A percentile compares a stretch with the other conserved stretches of the same genome.
Conservation (phyloP, 2,888 invertebrate species). For the Linnaemya tessellans region DNA sequence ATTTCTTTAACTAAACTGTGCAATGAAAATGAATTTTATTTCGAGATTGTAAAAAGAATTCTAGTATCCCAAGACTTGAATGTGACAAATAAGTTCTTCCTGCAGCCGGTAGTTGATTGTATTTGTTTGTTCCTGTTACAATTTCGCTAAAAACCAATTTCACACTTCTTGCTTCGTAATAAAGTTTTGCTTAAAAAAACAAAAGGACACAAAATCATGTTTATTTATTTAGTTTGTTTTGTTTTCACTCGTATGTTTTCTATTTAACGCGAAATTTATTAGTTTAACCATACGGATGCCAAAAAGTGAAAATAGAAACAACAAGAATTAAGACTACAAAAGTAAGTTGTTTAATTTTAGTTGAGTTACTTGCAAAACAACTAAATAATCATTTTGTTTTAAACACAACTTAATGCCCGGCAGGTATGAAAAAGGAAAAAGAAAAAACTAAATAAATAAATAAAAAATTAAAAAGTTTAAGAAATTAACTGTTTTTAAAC, state of each 20-base stretch:
- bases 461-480: not conserved
- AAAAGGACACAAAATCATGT: conserved; percentile 34
- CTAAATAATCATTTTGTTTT: conserved; percentile 55
- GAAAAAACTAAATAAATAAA: not conserved
- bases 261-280: conserved; percentile 64
- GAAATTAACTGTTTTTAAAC: conserved; percentile 23
- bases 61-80: conserved; percentile 3
- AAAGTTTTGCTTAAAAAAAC: conserved; percentile 42
- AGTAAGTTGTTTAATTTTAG: conserved; percentile 58
- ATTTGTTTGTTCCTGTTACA: conserved; percentile 53
- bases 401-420: conserved; percentile 51
- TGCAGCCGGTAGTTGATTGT: conserved; percentile 16
- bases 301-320: conserved; percentile 41
- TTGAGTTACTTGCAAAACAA: conserved; percentile 55
- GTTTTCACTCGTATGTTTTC: conserved; percentile 23
- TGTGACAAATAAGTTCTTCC: conserved; percentile 35
- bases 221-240: conserved; percentile 62
- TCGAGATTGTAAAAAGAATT: not conserved
- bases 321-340: conserved; percentile 45
- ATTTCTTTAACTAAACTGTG: not conserved
- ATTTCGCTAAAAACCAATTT: conserved; percentile 67
- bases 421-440: not conserved
- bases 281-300: conserved; percentile 10
- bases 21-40: conserved; percentile 4
- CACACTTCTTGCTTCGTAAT: conserved; percentile 70